phyloP scores from a whole-genome alignment of 1,140 invertebrate genomes.

The Bombus superbus region DNA sequence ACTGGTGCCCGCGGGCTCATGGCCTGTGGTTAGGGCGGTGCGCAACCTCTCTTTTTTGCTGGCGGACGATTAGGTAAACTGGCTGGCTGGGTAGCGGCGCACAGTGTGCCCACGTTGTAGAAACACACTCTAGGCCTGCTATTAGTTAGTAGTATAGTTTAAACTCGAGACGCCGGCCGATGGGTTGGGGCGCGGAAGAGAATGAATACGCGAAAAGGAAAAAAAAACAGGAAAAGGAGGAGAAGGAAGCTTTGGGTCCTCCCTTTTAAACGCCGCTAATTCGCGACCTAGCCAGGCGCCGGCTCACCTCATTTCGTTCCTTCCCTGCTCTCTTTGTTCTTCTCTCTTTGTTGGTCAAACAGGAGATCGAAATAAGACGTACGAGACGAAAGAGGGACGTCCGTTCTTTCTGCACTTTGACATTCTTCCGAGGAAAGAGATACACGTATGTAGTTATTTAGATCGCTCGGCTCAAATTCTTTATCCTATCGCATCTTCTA shows the following conservation, averaged over 20 bases:
- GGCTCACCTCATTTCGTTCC: constrained; percentile 21
- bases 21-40: constrained; percentile 82
- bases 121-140: constrained; percentile 77
- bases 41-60: constrained; percentile 78
- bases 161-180: constrained; percentile 62
- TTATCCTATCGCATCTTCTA: too few relatives aligned
- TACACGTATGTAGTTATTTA: too few relatives aligned
- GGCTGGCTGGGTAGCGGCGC: constrained; percentile 71
- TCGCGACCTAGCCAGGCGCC: constrained; percentile 73
- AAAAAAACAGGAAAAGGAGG: constrained; percentile 5
- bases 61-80: constrained; percentile 82
- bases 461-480: too few relatives aligned
- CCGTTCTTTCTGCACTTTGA: not conserved
- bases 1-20: constrained; percentile 72
- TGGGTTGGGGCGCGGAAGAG: constrained; percentile 26
- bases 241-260: constrained; percentile 48
- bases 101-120: constrained; percentile 77
- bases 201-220: constrained; percentile 16
- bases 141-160: constrained; percentile 82
- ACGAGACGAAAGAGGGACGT: too few relatives aligned
- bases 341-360: not conserved
- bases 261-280: constrained; percentile 76
- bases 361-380: not conserved
- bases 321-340: not conserved
- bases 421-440: not conserved